Conservation (phyloP, 2,797 vertebrate genomes). For the Karalla daura region DNA sequence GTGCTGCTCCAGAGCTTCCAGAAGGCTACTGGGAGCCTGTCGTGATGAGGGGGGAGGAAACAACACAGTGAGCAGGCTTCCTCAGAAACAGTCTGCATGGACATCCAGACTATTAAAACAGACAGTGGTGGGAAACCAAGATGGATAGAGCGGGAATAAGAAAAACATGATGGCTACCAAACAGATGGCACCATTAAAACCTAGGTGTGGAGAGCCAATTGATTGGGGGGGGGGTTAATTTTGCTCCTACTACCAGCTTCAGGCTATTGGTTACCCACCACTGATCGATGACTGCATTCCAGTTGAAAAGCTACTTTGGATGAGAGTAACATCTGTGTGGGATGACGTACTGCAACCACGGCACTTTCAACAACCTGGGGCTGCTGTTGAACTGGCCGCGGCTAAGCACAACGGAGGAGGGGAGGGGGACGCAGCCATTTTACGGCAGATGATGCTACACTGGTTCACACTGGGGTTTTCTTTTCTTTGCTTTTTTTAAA, state of each 20-base stretch:
- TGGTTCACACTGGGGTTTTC: slow-evolving; percentile 48
- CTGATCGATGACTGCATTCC: slow-evolving; percentile 73
- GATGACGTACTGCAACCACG: slow-evolving; percentile 70
- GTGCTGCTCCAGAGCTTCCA: slow-evolving; percentile 99
- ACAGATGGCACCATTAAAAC: slow-evolving; percentile 17
- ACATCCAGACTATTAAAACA: slow-evolving; percentile 55
- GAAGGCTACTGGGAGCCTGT: slow-evolving; percentile 98
- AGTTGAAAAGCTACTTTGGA: slow-evolving; percentile 69
- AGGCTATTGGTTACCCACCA: slow-evolving; percentile 65
- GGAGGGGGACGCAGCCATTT: slow-evolving; percentile 77
- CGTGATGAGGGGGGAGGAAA: slow-evolving; percentile 59
- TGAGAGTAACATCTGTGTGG: slow-evolving; percentile 70
- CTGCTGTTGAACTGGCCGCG: slow-evolving; percentile 67
- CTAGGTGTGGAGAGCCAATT: slow-evolving; percentile 22
- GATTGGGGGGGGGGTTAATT: slow-evolving; percentile 1
- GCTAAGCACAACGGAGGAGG: slow-evolving; percentile 74
- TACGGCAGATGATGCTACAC: slow-evolving; percentile 67
- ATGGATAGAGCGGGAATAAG: slow-evolving; percentile 20
- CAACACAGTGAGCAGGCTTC: slow-evolving; percentile 50
- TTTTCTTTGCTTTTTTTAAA: too few relatives aligned
- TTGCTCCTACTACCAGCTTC: slow-evolving; percentile 4
- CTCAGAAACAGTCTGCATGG: slow-evolving; percentile 12
- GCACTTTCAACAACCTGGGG: slow-evolving; percentile 68
- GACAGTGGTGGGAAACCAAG: slow-evolving; percentile 74
- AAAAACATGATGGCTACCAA: slow-evolving; percentile 28